A percentile compares a stretch with the other conserved stretches of the same genome.
phyloP scores from a whole-genome alignment of 2,888 invertebrate genomes.

The Plagodis dolabraria region DNA sequence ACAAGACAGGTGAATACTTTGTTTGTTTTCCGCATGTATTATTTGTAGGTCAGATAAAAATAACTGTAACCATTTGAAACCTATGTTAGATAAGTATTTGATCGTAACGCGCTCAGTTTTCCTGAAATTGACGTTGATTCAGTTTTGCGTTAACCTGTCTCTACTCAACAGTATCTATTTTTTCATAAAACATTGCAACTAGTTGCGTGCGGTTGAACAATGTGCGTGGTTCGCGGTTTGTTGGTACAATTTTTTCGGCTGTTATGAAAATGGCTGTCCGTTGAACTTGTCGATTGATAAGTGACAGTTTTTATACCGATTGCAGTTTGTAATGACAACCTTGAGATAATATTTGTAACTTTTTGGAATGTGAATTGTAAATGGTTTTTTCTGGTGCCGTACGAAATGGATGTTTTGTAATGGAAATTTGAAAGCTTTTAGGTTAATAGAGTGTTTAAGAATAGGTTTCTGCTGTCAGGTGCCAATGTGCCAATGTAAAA shows the following conservation, averaged over 20 bases:
- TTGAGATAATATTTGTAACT: conserved; percentile 13
- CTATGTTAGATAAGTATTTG: too few relatives aligned
- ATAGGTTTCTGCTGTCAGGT: not conserved
- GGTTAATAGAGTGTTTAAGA: not conserved
- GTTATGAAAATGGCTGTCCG: conserved; percentile 26
- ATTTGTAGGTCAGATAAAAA: too few relatives aligned
- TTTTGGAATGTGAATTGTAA: conserved; percentile 15
- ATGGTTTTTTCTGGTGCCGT: conserved; percentile 6
- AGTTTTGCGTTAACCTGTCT: conserved; percentile 6
- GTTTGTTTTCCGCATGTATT: too few relatives aligned
- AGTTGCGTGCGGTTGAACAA: conserved; percentile 35
- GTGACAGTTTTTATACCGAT: conserved; percentile 25
- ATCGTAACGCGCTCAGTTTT: too few relatives aligned
- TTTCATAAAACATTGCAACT: conserved; percentile 32
- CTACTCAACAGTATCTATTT: conserved; percentile 16
- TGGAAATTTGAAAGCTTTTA: not conserved
- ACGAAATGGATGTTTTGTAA: conserved; percentile 4
- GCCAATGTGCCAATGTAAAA: too few relatives aligned
- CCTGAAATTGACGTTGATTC: not conserved
- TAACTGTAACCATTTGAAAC: too few relatives aligned
- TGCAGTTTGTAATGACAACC: conserved; percentile 18
- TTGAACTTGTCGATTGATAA: conserved; percentile 30
- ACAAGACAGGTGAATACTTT: too few relatives aligned
- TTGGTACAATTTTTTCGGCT: conserved; percentile 16
- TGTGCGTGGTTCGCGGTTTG: conserved; percentile 30